A percentile compares a stretch with the other conserved stretches of the same genome.
phyloP scores from a whole-genome alignment of 2,888 invertebrate species.

The Toxonevra muliebris region DNA sequence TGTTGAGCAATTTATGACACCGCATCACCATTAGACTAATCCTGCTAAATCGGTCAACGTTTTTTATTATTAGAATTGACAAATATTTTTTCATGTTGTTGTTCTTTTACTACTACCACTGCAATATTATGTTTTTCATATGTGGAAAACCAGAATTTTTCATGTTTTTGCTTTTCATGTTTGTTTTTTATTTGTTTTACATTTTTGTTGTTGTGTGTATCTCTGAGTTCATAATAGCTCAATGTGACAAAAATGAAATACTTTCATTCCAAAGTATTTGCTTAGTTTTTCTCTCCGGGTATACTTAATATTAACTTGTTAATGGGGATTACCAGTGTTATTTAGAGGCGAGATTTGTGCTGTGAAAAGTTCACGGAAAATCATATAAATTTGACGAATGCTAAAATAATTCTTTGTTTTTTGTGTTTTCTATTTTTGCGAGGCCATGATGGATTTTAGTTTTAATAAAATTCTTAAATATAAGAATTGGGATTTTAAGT shows the following conservation, averaged over 20 bases:
- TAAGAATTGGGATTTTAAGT: too few species aligned
- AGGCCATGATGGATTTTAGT: too few species aligned
- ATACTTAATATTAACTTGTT: conserved; percentile 1
- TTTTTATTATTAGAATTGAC: conserved; percentile 47
- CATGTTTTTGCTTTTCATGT: not conserved
- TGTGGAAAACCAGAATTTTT: not conserved
- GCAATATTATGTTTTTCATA: not conserved
- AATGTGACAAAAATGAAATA: conserved; percentile 2
- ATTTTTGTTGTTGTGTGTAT: not conserved
- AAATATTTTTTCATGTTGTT: conserved; percentile 13
- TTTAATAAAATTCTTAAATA: too few species aligned
- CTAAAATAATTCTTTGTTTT: too few species aligned
- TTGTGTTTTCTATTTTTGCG: too few species aligned
- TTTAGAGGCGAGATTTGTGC: not conserved
- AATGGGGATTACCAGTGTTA: not conserved
- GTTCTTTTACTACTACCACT: not conserved
- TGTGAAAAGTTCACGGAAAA: not conserved
- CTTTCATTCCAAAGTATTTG: not conserved
- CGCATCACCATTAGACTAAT: conserved; percentile 54
- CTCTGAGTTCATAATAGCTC: not conserved
- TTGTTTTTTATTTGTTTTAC: not conserved
- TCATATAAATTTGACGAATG: too few species aligned
- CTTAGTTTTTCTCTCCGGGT: not conserved
- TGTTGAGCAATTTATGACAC: conserved; percentile 48
- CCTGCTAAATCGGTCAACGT: conserved; percentile 56